phyloP scores from a whole-genome alignment of 1,140 invertebrate species.

The Drosophila oshimai region DNA sequence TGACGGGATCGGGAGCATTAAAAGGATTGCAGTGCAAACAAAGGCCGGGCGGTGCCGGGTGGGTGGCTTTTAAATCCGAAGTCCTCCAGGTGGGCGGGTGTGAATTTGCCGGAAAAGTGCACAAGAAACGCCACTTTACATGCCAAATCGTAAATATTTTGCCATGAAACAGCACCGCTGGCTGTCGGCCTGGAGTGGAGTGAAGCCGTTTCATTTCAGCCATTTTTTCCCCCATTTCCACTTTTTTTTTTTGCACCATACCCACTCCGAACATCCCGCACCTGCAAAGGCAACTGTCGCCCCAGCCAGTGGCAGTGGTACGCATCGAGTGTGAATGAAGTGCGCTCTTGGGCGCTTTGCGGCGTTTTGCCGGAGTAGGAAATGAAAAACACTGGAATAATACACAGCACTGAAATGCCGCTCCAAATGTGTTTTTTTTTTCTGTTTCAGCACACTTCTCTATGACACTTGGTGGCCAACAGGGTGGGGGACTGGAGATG shows the following conservation, averaged over 20 bases:
- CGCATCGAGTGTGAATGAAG: slow-evolving; percentile 80
- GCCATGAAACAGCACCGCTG: slow-evolving; percentile 60
- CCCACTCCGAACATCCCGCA: slow-evolving; percentile 16
- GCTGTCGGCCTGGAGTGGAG: slow-evolving; percentile 22
- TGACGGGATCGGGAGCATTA: slow-evolving; percentile 58
- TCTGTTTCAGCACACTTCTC: slow-evolving; percentile 52
- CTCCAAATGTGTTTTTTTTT: slow-evolving; percentile 55
- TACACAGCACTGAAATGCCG: slow-evolving; percentile 49
- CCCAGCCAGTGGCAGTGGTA: slow-evolving; percentile 34
- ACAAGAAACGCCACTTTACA: slow-evolving; percentile 78
- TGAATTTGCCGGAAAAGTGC: slow-evolving; percentile 68
- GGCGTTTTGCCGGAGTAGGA: slow-evolving; percentile 67
- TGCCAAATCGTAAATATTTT: slow-evolving; percentile 81
- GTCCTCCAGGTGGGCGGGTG: slow-evolving; percentile 13
- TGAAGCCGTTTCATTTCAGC: slow-evolving; percentile 28
- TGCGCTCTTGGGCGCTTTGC: slow-evolving; percentile 73
- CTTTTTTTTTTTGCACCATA: neutral
- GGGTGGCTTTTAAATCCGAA: slow-evolving; percentile 59
- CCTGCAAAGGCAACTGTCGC: slow-evolving; percentile 34
- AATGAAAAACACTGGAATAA: slow-evolving; percentile 50
- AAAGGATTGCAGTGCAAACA: slow-evolving; percentile 68
- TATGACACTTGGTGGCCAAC: slow-evolving; percentile 68
- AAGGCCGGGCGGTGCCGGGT: slow-evolving; percentile 5
- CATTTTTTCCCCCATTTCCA: slow-evolving; percentile 3
- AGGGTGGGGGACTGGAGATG: slow-evolving; percentile 33